Conservation (phyloP, 2,888 invertebrate species). For the Fragum fragum region DNA sequence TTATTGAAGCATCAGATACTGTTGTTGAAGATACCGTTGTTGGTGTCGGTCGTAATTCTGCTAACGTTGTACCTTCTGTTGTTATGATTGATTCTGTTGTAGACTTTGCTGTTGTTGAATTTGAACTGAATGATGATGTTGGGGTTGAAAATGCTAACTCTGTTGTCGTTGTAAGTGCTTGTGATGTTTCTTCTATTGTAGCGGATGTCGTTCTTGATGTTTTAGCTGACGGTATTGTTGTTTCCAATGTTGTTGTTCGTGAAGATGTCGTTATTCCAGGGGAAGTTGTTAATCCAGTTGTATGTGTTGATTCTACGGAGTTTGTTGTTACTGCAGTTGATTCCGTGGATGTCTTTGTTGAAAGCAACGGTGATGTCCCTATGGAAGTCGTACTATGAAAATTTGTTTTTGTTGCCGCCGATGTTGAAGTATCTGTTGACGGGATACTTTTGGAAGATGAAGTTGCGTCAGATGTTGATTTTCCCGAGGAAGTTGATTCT, state of each 20-base stretch:
- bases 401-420: too few relatives aligned
- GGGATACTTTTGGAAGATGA: too few relatives aligned
- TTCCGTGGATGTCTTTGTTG: too few relatives aligned
- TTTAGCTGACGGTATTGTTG: neutral
- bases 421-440: too few relatives aligned
- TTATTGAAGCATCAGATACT: neutral
- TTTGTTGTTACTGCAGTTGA: slow-evolving; percentile 22
- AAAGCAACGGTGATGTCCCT: too few relatives aligned
- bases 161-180: too few relatives aligned
- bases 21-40: neutral
- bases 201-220: slow-evolving; percentile 31
- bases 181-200: neutral
- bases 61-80: too few relatives aligned
- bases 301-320: neutral
- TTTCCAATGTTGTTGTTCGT: neutral
- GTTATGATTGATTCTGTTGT: neutral
- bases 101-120: neutral
- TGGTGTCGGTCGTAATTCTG: too few relatives aligned
- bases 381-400: too few relatives aligned
- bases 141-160: too few relatives aligned
- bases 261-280: neutral
- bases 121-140: neutral
- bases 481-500: too few relatives aligned
- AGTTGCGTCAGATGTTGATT: too few relatives aligned
- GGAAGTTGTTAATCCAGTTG: neutral